Evolutionary conservation across 2,113 vertebrate species (phyloP), one percentile per base, ranked within the genome.

Genomic region (Calyptommatus sinebrachiatus): DNA sequence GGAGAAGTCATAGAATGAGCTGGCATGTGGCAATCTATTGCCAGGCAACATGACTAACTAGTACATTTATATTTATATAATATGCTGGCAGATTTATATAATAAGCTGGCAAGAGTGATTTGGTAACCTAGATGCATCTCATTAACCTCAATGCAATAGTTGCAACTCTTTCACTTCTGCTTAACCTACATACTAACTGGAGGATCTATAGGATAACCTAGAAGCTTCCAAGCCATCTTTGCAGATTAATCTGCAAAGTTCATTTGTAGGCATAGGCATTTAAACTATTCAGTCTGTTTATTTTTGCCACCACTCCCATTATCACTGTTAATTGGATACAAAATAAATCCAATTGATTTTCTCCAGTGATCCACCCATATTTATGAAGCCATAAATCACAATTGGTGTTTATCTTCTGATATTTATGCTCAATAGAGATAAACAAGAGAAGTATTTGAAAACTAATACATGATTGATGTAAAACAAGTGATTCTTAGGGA

Each of bases 41-140:
- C 80, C 71, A 41, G 68, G 86, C 81, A 87, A 83, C 77, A 76
- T 78, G 21, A 8, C 81, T 66, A 61, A 2, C 60, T 81, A 88
- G 83, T 81, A 79, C 57, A 28, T n/a, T n/a, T n/a, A n/a, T n/a
- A n/a, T n/a, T n/a, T n/a, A n/a, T n/a, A n/a, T n/a, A n/a, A n/a
- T n/a, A n/a, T n/a, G 63, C 83, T 85, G 73, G 71, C 83, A 84
- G 73, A 60, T 88, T 88, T 84, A 46, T 46, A 71, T 35, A 70
- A 82, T 77, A 81, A 85, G 68, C 72, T 76, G 63, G 77, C 78
- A 86, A 81, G 83, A 83, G 75, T 61, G 79, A 84, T 69, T 65
- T 88, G 79, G 77, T 85, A 90, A 91, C 88, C 87, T 84, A 91
- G 76, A 92, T 91, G 84, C 87, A 92, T 90, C 85, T 93, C 84